Percentiles rank a stretch among this genome's conserved stretches.
These are phyloP conservation scores for Halictus quadricinctus DNA, from an alignment of 2,888 invertebrate species.

Conservation along the genomic window DNA sequence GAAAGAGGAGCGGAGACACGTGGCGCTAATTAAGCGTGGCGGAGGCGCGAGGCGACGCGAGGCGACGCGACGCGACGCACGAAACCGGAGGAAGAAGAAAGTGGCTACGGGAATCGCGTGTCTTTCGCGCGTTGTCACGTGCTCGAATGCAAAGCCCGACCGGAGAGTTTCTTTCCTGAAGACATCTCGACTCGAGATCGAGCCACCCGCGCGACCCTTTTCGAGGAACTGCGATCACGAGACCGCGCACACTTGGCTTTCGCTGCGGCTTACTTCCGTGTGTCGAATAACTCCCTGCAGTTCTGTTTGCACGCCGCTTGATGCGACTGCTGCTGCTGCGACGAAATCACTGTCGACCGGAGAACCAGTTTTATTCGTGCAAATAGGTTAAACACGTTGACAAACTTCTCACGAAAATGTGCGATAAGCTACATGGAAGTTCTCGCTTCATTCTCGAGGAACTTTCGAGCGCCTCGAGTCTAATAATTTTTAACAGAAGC, in stretches of 20 bases:
- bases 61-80: constrained; percentile 9
- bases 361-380: not conserved
- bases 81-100: constrained; percentile 31
- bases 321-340: not conserved
- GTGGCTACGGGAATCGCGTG: constrained; percentile 48
- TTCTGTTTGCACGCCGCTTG: not conserved
- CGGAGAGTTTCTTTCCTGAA: constrained; percentile 45
- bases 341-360: not conserved
- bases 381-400: not conserved
- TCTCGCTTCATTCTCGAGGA: not conserved
- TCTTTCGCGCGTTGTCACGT: constrained; percentile 45
- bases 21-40: constrained; percentile 51
- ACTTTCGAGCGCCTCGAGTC: not conserved
- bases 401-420: not conserved
- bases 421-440: not conserved
- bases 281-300: not conserved
- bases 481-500: not conserved
- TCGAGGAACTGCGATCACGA: constrained; percentile 34
- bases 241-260: constrained; percentile 16
- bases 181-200: constrained; percentile 60
- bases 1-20: constrained; percentile 35
- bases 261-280: constrained; percentile 18
- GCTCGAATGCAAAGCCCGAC: constrained; percentile 48
- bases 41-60: constrained; percentile 7
- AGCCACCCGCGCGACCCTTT: constrained; percentile 26